Percentiles rank a stretch among this genome's conserved stretches.
Evolutionary conservation across 2,113 vertebrate species (phyloP).

Genomic region (Ondatra zibethicus): DNA sequence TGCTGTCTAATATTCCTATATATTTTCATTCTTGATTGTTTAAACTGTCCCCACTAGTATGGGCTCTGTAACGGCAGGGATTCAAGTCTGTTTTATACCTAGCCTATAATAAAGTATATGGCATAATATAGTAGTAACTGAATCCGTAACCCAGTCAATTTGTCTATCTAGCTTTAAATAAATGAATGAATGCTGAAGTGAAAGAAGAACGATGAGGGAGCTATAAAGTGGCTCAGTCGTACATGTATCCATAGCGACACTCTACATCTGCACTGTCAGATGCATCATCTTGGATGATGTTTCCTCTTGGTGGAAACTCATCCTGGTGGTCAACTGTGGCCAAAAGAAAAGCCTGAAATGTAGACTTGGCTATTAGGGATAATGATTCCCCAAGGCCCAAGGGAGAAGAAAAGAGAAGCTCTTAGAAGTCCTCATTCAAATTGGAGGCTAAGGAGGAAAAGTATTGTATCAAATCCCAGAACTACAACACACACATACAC

Average conservation of each 20-base stretch:
- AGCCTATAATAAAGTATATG: not conserved
- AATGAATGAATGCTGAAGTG: not conserved
- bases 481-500: not conserved
- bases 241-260: not conserved
- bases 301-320: slow-evolving; percentile 24
- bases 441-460: not conserved
- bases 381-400: not conserved
- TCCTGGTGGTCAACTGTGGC: not conserved
- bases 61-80: not conserved
- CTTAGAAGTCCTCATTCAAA: not conserved
- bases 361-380: not conserved
- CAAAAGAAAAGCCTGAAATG: not conserved
- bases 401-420: not conserved
- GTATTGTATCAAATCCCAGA: not conserved
- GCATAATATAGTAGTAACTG: not conserved
- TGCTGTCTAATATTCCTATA: not conserved
- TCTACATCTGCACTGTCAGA: not conserved
- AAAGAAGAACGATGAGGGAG: not conserved
- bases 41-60: not conserved
- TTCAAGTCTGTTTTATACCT: slow-evolving; percentile 5
- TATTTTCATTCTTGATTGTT: slow-evolving; percentile 2
- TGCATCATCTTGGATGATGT: not conserved
- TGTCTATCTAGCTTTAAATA: not conserved
- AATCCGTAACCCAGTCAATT: not conserved
- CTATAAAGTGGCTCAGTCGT: not conserved